Evolutionary conservation across 2,888 invertebrate genomes (phyloP).

Genomic region (Pollenia griseotomentosa): DNA sequence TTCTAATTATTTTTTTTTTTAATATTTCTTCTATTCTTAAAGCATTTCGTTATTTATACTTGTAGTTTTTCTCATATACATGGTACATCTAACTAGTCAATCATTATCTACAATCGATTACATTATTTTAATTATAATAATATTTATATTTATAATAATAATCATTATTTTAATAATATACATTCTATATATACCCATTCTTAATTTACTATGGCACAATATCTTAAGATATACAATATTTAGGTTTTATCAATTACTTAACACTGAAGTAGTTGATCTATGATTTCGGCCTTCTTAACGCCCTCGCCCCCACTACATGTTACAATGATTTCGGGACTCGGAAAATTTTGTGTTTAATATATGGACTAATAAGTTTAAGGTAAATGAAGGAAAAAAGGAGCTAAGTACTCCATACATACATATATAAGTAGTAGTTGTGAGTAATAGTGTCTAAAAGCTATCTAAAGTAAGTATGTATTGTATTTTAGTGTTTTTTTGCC

Average conservation of each 20-base stretch:
- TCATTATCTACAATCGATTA: conserved; percentile 67
- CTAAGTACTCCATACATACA: background rate
- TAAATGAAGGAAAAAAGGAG: background rate
- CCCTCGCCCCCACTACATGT: no score
- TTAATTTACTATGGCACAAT: conserved; percentile 73
- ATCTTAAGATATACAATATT: conserved; percentile 55
- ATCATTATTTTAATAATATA: conserved; percentile 23
- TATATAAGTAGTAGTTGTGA: conserved; percentile 10
- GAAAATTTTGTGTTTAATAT: background rate
- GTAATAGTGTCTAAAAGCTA: conserved; percentile 62
- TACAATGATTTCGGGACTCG: no score
- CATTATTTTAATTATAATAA: conserved; percentile 45
- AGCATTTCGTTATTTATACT: conserved; percentile 51
- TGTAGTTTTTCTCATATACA: conserved; percentile 45
- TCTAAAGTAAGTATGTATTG: conserved; percentile 55
- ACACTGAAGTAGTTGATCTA: conserved; percentile 58
- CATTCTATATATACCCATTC: conserved; percentile 26
- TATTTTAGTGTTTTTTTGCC: conserved; percentile 3
- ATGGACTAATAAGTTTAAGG: background rate
- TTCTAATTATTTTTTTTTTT: background rate
- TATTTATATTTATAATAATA: conserved; percentile 31
- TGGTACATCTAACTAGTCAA: conserved; percentile 62
- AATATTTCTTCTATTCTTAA: conserved; percentile 42
- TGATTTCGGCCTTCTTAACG: background rate
- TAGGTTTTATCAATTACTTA: conserved; percentile 37